Conservation (phyloP, 2,888 invertebrate genomes). For the Nipponacmea schrenckii region DNA sequence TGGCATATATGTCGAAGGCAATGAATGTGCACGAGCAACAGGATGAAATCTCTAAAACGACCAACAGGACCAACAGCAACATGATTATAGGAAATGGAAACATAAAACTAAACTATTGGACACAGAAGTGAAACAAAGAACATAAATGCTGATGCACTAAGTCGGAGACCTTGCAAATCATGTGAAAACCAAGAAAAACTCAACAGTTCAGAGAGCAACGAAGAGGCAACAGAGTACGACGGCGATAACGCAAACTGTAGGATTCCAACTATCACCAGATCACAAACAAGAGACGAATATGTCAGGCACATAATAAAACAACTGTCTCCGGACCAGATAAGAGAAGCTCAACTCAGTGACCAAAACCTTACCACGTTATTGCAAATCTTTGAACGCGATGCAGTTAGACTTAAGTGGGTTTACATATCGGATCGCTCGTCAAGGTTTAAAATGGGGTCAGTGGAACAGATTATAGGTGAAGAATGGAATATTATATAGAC, state of each 20-base stretch:
- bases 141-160: constrained; percentile 8
- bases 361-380: too few relatives aligned
- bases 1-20: constrained; percentile 11
- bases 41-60: constrained; percentile 12
- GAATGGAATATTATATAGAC: not conserved
- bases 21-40: constrained; percentile 6
- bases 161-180: not conserved
- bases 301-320: too few relatives aligned
- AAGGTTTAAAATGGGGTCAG: not conserved
- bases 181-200: constrained; percentile 3
- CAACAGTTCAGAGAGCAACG: not conserved
- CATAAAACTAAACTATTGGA: constrained; percentile 7
- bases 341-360: too few relatives aligned
- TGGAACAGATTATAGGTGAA: not conserved
- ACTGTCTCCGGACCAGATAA: too few relatives aligned
- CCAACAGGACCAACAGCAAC: constrained; percentile 2
- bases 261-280: too few relatives aligned
- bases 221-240: too few relatives aligned
- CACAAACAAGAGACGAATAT: too few relatives aligned
- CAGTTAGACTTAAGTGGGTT: too few relatives aligned
- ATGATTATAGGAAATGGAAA: constrained; percentile 10
- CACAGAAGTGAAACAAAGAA: not conserved
- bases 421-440: too few relatives aligned
- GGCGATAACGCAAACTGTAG: too few relatives aligned
- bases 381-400: too few relatives aligned